Evolutionary conservation across 2,888 invertebrate genomes (phyloP).

Genomic region (Hipparchia semele): DNA sequence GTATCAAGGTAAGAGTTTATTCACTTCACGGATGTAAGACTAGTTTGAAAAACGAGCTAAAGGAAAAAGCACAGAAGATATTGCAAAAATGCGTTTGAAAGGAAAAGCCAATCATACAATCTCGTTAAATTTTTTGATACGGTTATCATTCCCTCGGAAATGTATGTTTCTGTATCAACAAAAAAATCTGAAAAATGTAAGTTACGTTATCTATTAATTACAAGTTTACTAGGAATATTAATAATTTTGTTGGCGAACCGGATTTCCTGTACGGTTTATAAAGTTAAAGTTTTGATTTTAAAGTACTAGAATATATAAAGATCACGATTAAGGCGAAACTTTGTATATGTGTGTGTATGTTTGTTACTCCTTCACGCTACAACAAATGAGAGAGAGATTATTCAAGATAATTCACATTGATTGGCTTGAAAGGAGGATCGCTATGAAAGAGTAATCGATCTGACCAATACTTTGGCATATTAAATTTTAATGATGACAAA

Average conservation of each 20-base stretch:
- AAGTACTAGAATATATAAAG: background rate
- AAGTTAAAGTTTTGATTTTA: background rate
- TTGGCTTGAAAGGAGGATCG: too few species aligned
- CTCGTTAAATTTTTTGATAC: conserved; percentile 17
- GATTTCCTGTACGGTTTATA: background rate
- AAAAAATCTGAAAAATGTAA: conserved; percentile 6
- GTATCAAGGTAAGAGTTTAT: background rate
- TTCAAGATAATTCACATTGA: too few species aligned
- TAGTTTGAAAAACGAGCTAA: conserved; percentile 1
- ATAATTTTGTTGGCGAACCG: conserved; percentile 1
- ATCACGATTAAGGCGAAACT: too few species aligned
- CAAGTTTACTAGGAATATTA: background rate
- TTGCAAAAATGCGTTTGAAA: conserved; percentile 29
- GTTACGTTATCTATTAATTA: conserved; percentile 10
- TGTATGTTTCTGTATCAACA: background rate
- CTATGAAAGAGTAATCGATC: too few species aligned
- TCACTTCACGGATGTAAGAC: background rate
- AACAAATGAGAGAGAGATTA: too few species aligned
- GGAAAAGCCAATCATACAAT: conserved; percentile 21
- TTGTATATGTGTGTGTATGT: too few species aligned
- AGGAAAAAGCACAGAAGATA: conserved; percentile 25
- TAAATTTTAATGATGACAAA: too few species aligned
- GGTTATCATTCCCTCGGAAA: background rate
- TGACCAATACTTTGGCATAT: too few species aligned
- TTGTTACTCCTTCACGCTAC: too few species aligned